Conservation (phyloP, 2,797 vertebrate genomes). For the Amphiprion clarkii region DNA sequence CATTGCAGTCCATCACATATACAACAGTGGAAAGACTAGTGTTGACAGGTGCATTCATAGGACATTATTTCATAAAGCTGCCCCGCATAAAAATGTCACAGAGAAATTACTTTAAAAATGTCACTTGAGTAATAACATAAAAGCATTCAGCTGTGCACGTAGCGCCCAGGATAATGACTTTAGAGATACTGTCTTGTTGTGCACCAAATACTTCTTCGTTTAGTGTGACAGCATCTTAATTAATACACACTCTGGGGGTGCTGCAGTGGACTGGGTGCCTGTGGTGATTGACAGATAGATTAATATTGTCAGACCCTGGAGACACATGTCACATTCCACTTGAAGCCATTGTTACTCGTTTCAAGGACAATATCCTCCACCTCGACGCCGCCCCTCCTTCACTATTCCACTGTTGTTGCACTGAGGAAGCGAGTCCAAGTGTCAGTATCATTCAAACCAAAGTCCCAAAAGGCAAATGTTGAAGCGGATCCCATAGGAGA, state of each 20-base stretch:
- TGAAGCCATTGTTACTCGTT: conserved; percentile 85
- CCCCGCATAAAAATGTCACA: conserved; percentile 60
- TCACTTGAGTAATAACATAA: conserved; percentile 73
- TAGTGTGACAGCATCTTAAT: conserved; percentile 87
- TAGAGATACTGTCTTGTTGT: conserved; percentile 85
- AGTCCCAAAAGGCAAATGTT: conserved; percentile 45
- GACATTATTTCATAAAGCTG: conserved; percentile 48
- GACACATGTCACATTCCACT: conserved; percentile 89
- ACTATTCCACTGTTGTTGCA: conserved; percentile 38
- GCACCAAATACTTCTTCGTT: conserved; percentile 84
- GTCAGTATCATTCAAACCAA: conserved; percentile 45
- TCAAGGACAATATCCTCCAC: conserved; percentile 89
- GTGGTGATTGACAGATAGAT: conserved; percentile 92
- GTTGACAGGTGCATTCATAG: conserved; percentile 51
- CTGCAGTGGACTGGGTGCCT: conserved; percentile 79
- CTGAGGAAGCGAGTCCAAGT: conserved; percentile 53
- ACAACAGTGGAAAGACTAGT: conserved; percentile 15
- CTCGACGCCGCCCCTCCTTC: conserved; percentile 42
- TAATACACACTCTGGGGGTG: conserved; percentile 89
- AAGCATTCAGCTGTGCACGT: conserved; percentile 57
- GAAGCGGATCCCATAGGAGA: conserved; percentile 36
- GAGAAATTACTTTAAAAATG: conserved; percentile 63
- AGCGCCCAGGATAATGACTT: conserved; percentile 85
- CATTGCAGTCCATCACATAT: conserved; percentile 10
- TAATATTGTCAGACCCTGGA: conserved; percentile 92